Percentiles rank a stretch among this genome's conserved stretches.
Evolutionary conservation across 2,113 vertebrate genomes (phyloP).

Genomic region (Girardinichthys multiradiatus): DNA sequence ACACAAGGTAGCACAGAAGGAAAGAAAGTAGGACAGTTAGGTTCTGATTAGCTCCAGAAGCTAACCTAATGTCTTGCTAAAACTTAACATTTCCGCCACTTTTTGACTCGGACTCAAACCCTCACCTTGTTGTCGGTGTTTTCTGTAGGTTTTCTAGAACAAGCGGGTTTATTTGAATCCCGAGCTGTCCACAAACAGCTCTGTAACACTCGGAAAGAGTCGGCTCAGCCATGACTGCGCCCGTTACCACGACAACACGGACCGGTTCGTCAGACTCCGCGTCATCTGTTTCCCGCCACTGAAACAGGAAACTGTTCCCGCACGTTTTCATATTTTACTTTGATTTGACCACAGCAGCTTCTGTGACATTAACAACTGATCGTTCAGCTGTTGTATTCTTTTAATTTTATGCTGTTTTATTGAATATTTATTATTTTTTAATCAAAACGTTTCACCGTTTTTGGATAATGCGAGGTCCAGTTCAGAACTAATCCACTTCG

Average conservation of each 20-base stretch:
- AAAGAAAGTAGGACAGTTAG: too few relatives aligned
- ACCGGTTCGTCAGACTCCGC: neutral
- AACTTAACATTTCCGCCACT: neutral
- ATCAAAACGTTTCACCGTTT: too few relatives aligned
- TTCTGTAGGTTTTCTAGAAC: conserved; percentile 69
- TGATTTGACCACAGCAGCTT: too few relatives aligned
- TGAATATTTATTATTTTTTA: neutral
- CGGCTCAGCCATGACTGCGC: conserved; percentile 26
- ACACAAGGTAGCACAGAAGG: too few relatives aligned
- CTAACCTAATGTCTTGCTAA: neutral
- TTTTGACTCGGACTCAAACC: neutral
- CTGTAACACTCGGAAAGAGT: conserved; percentile 58
- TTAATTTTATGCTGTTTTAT: neutral
- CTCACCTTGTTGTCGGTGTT: conserved; percentile 52
- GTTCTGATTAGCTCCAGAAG: neutral
- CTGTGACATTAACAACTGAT: too few relatives aligned
- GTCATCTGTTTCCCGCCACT: too few relatives aligned
- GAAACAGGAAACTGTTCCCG: too few relatives aligned
- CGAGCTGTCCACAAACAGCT: conserved; percentile 68
- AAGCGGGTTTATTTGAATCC: conserved; percentile 70
- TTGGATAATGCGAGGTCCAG: too few relatives aligned
- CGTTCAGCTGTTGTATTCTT: too few relatives aligned
- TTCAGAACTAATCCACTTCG: too few relatives aligned
- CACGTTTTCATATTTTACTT: too few relatives aligned
- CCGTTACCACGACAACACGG: conserved; percentile 35